phyloP scores from a whole-genome alignment of 2,113 vertebrate genomes.

The Symphodus melops region DNA sequence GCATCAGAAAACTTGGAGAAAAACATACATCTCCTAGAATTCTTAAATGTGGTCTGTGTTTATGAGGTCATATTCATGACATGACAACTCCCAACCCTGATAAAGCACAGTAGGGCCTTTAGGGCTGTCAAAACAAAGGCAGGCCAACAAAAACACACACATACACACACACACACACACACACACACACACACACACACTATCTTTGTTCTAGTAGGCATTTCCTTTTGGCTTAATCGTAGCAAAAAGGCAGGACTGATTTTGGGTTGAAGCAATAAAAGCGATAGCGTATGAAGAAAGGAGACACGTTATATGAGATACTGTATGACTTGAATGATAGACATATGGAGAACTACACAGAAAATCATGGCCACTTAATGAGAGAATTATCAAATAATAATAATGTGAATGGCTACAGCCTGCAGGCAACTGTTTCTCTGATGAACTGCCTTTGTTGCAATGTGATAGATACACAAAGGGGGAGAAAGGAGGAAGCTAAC shows the following conservation, averaged over 20 bases:
- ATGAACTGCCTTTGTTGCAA: constrained; percentile 19
- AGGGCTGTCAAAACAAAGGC: constrained; percentile 72
- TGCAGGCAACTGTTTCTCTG: constrained; percentile 12
- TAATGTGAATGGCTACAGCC: constrained; percentile 5
- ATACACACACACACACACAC: constrained; percentile 16
- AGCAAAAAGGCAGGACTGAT: constrained; percentile 34
- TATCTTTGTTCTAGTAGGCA: constrained; percentile 29
- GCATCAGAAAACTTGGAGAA: neutral
- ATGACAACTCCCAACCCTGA: constrained; percentile 71
- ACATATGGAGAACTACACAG: neutral
- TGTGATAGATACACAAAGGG: constrained; percentile 2
- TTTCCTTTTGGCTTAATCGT: constrained; percentile 42
- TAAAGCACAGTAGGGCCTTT: constrained; percentile 73
- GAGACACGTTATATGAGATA: neutral
- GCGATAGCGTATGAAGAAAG: constrained; percentile 4
- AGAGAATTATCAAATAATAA: constrained; percentile 32
- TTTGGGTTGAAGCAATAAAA: constrained; percentile 19
- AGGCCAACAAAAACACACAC: constrained; percentile 65
- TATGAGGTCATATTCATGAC: constrained; percentile 59
- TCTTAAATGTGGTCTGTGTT: constrained; percentile 52
- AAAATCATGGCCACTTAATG: constrained; percentile 6
- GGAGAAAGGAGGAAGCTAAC: constrained; percentile 8
- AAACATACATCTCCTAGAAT: neutral
- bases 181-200: constrained; percentile 25
- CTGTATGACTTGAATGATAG: neutral